phyloP scores from a whole-genome alignment of 2,113 vertebrate genomes.

The mouse (Mus musculus) region DNA sequence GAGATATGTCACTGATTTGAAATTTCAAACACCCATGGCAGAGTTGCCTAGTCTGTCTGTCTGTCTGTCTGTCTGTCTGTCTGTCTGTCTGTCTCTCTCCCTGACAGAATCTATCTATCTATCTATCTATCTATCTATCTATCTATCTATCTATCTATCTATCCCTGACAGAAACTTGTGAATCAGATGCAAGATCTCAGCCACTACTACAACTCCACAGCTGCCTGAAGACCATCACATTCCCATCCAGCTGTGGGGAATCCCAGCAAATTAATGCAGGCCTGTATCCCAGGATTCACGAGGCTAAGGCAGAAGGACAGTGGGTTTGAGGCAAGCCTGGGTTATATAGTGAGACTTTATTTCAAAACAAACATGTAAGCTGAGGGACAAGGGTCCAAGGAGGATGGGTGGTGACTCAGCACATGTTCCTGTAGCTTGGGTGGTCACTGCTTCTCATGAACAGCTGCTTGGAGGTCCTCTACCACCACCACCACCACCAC shows the following conservation, averaged over 20 bases:
- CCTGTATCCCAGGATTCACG: not conserved
- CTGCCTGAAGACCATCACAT: not conserved
- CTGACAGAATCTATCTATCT: not conserved
- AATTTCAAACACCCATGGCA: not conserved
- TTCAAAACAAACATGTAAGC: not conserved
- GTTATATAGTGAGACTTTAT: not conserved
- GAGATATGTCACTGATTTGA: not conserved
- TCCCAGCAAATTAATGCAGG: not conserved
- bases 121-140: not conserved
- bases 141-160: not conserved
- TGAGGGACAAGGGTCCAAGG: accelerated
- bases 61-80: not conserved
- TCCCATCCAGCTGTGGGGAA: not conserved
- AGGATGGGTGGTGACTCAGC: accelerated
- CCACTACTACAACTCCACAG: not conserved
- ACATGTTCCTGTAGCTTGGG: not conserved
- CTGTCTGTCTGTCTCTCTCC: not conserved
- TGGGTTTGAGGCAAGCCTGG: not conserved
- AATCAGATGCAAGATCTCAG: not conserved
- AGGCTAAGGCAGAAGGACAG: not conserved
- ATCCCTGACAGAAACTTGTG: not conserved
- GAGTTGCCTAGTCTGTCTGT: not conserved
- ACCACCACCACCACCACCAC: too few species aligned
- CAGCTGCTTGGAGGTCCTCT: too few species aligned
- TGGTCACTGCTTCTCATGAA: not conserved